These are phyloP conservation scores for Embidobia sp. DNA, from an alignment of 2,888 invertebrate species.

Conservation along the genomic window DNA sequence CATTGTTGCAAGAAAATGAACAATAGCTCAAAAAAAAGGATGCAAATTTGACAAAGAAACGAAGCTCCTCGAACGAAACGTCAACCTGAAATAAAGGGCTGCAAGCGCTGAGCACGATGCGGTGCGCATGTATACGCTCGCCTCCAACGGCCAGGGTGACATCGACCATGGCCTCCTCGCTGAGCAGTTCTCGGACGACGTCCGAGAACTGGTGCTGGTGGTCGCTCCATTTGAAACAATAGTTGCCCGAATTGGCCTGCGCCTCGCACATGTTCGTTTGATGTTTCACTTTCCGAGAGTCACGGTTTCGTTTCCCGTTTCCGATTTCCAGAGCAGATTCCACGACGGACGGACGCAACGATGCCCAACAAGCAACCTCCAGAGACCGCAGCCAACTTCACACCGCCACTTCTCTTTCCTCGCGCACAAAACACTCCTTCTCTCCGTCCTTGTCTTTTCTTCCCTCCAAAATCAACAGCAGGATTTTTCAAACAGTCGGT, in stretches of 20 bases:
- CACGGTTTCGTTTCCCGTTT: slow-evolving; percentile 63
- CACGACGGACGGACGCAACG: slow-evolving; percentile 15
- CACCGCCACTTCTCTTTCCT: background rate
- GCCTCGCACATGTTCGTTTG: slow-evolving; percentile 75
- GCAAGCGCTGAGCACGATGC: slow-evolving; percentile 82
- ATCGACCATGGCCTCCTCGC: slow-evolving; percentile 81
- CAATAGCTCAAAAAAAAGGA: background rate
- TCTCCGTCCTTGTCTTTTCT: no score
- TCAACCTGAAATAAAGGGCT: slow-evolving; percentile 82
- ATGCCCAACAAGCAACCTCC: slow-evolving; percentile 9
- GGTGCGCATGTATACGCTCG: slow-evolving; percentile 81
- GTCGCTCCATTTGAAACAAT: slow-evolving; percentile 81
- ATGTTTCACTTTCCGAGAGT: slow-evolving; percentile 59
- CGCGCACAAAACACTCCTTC: no score
- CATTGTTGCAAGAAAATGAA: background rate
- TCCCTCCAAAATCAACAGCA: no score
- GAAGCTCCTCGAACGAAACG: no score
- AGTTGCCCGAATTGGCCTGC: slow-evolving; percentile 70
- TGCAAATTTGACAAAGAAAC: slow-evolving; percentile 10
- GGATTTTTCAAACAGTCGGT: no score
- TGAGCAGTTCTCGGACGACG: slow-evolving; percentile 78
- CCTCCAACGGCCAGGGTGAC: slow-evolving; percentile 81
- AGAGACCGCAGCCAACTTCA: slow-evolving; percentile 10
- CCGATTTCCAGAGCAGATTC: slow-evolving; percentile 36
- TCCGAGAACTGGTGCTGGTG: slow-evolving; percentile 79